Conservation (phyloP, 2,888 invertebrate genomes). For the Agrochola lota region DNA sequence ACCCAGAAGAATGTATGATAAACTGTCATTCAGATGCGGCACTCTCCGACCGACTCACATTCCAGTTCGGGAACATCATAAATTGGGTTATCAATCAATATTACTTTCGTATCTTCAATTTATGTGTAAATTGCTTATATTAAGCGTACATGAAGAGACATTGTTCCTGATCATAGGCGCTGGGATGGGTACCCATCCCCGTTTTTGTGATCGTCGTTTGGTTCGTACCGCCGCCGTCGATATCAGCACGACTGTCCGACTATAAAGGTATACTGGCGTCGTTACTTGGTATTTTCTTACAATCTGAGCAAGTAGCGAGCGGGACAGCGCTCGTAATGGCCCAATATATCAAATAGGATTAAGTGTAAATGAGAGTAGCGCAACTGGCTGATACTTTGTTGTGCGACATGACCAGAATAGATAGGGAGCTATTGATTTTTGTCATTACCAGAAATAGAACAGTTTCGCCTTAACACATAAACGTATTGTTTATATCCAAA, state of each 20-base stretch:
- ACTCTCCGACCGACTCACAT: conserved; percentile 65
- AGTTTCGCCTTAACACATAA: conserved; percentile 12
- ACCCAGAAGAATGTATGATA: conserved; percentile 74
- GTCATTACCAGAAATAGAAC: conserved; percentile 64
- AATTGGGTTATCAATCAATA: conserved; percentile 83
- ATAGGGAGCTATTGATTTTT: conserved; percentile 75
- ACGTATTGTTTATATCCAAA: conserved; percentile 15
- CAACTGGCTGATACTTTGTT: conserved; percentile 83
- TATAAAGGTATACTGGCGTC: conserved; percentile 75
- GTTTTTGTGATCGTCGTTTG: conserved; percentile 60
- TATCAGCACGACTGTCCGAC: conserved; percentile 69
- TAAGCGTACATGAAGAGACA: conserved; percentile 67
- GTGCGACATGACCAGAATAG: conserved; percentile 82
- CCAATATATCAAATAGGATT: conserved; percentile 89
- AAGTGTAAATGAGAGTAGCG: conserved; percentile 86
- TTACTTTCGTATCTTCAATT: conserved; percentile 76
- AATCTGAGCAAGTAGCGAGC: conserved; percentile 81
- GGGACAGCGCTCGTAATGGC: conserved; percentile 86
- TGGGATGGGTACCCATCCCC: conserved; percentile 61
- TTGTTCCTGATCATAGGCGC: conserved; percentile 67
- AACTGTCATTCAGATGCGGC: conserved; percentile 72
- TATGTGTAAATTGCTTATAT: conserved; percentile 74
- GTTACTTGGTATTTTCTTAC: conserved; percentile 81
- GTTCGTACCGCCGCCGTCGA: conserved; percentile 50
- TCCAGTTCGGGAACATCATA: conserved; percentile 71